Evolutionary conservation across 2,113 vertebrate genomes (phyloP).

Genomic region (Esox niger): DNA sequence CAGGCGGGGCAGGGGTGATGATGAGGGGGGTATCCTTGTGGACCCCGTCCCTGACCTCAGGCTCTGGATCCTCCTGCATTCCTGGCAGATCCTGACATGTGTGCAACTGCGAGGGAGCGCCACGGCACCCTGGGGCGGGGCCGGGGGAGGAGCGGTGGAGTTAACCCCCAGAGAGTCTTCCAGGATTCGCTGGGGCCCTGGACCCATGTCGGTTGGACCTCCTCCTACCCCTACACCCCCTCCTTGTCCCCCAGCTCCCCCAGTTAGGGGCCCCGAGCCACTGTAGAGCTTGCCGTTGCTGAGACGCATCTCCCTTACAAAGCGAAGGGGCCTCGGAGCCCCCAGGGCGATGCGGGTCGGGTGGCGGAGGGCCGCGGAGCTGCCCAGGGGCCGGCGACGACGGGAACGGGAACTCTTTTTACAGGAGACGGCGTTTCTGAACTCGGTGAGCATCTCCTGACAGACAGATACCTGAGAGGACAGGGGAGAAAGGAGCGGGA

Average conservation of each 20-base stretch:
- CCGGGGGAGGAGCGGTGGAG: constrained; percentile 56
- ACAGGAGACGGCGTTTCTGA: constrained; percentile 87
- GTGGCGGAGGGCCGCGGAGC: constrained; percentile 68
- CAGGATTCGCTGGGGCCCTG: constrained; percentile 83
- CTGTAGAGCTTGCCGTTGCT: constrained; percentile 91
- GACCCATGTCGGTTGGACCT: constrained; percentile 65
- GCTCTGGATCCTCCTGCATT: constrained; percentile 88
- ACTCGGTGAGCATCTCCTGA: constrained; percentile 92
- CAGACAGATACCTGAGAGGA: constrained; percentile 83
- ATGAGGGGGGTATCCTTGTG: constrained; percentile 77
- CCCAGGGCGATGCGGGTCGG: constrained; percentile 67
- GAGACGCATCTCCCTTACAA: constrained; percentile 86
- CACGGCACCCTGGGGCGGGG: constrained; percentile 59
- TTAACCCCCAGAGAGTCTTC: constrained; percentile 78
- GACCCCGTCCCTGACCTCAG: constrained; percentile 73
- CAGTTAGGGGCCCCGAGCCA: constrained; percentile 70
- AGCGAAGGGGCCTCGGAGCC: constrained; percentile 73
- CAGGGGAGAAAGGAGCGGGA: constrained; percentile 23
- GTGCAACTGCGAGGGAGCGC: constrained; percentile 65
- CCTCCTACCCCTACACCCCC: constrained; percentile 40
- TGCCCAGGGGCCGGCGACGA: constrained; percentile 77
- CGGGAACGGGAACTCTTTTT: constrained; percentile 87
- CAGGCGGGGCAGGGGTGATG: constrained; percentile 64
- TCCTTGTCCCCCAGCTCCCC: constrained; percentile 56
- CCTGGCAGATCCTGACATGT: constrained; percentile 79